Base-by-base conservation (phyloP, 2,113 vertebrate genomes). In the Neolamprologus cancellatus region DNA sequence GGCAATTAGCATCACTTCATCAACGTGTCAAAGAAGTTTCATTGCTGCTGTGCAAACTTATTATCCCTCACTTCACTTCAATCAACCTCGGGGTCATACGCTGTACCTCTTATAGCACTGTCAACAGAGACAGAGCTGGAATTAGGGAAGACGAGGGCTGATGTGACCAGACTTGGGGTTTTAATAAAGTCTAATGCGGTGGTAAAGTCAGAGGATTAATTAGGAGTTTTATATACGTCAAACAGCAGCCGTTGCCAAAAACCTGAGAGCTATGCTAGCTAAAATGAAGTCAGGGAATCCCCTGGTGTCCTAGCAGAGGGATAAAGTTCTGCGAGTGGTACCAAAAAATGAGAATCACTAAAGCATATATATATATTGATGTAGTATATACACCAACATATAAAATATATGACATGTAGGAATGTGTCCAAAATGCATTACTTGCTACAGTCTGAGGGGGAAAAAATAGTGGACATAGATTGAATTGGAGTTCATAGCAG, bases 1-100 rank as follows among this genome's bases (percentile, higher is more conserved):
- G 80, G 89, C 91, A 92, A 94, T 94, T 95, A 94, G 83, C 85
- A 71, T 91, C 91, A 92, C 88, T 91, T 94, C 90, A 91, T 93
- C 94, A 94, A 81, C 50, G 10, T 71, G 90, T 90, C 88, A 91
- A 64, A 92, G 83, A 90, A 86, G 86, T 89, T 92, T 81, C 86
- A 87, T 83, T 23, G 10, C 79, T 20, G 61, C 83, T 79, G 85
- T 55, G 81, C 82, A 90, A 94, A 95, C 83, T 61, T 92, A 91
- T 94, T 94, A 93, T 92, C 89, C 88, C 59, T 91, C 86, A 79
- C 84, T 90, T 91, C 87, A 78, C 88, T 93, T 92, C 86, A 91
- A 91, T 94, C 92, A 93, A 92, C 91, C 90, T 83, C 53, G 1
- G 79, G 90, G 90, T 93, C 88, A 54, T 6, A 12, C 55, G 71